These are phyloP conservation scores for Chroicocephalus ridibundus DNA, from an alignment of 2,113 vertebrate genomes.

Conservation along the genomic window DNA sequence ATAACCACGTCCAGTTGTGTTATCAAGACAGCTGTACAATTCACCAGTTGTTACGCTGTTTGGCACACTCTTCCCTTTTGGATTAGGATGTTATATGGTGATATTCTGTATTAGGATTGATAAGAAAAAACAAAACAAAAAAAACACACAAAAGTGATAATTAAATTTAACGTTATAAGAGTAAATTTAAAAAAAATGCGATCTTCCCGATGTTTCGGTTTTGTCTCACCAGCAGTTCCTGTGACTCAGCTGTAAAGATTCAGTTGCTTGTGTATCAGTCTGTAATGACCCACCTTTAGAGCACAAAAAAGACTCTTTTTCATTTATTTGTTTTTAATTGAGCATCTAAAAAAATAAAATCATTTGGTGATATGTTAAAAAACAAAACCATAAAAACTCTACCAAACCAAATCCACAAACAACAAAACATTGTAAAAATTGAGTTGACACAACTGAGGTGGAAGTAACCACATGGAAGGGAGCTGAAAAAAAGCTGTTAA, in stretches of 20 bases:
- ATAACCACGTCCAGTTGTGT: neutral
- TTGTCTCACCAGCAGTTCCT: neutral
- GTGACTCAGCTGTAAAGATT: neutral
- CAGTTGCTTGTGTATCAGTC: neutral
- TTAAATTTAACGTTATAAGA: neutral
- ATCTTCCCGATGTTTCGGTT: neutral
- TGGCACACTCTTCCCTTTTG: neutral
- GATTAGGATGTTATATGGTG: neutral
- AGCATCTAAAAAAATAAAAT: neutral
- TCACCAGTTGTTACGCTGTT: neutral
- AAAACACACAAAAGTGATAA: too few species aligned
- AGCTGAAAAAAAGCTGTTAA: neutral
- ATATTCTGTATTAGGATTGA: neutral
- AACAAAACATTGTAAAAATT: neutral
- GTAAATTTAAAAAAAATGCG: neutral
- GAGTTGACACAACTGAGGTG: neutral
- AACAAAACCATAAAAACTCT: accelerated
- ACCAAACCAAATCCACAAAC: neutral
- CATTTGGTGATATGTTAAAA: neutral
- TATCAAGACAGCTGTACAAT: neutral
- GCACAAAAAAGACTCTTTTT: accelerated
- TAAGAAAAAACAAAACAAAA: neutral
- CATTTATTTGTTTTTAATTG: neutral
- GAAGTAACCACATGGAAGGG: neutral
- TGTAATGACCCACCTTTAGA: neutral